phyloP scores from a whole-genome alignment of 2,888 invertebrate genomes.

The Phortica magna region DNA sequence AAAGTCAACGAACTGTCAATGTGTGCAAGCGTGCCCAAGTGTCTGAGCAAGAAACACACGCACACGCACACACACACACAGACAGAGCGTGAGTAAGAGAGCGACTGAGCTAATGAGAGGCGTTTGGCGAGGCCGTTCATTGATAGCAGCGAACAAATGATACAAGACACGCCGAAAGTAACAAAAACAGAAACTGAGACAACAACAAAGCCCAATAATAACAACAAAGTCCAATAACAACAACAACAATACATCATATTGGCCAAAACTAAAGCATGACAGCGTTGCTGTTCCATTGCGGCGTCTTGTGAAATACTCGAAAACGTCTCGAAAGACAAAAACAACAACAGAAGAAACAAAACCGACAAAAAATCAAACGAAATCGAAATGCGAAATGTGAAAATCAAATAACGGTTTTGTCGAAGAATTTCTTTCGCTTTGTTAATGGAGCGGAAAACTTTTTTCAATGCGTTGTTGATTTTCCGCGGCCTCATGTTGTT shows the following conservation, averaged over 20 bases:
- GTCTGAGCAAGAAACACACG: not conserved
- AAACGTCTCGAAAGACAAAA: not conserved
- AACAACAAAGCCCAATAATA: too few relatives aligned
- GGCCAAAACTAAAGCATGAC: constrained; percentile 27
- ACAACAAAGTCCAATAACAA: constrained; percentile 16
- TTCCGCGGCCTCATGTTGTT: not conserved
- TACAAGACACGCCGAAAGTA: constrained; percentile 10
- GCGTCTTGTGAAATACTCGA: constrained; percentile 21
- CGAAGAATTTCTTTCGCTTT: not conserved
- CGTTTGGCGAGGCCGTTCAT: not conserved
- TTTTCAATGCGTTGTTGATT: not conserved
- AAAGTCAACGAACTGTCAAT: constrained; percentile 22
- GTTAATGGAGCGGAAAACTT: constrained; percentile 17
- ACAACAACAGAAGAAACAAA: too few relatives aligned
- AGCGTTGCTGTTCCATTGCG: constrained; percentile 33
- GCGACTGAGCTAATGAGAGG: too few relatives aligned
- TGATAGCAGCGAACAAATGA: not conserved
- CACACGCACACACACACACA: not conserved
- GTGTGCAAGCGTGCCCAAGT: not conserved
- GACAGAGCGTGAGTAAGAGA: not conserved
- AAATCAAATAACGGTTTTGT: not conserved
- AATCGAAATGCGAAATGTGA: not conserved
- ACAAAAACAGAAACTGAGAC: too few relatives aligned
- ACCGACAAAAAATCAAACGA: not conserved
- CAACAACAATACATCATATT: constrained; percentile 35